Percentiles rank a stretch among this genome's conserved stretches.
phyloP scores from a whole-genome alignment of 2,888 invertebrate genomes.

The Cecidostiba fungosa region DNA sequence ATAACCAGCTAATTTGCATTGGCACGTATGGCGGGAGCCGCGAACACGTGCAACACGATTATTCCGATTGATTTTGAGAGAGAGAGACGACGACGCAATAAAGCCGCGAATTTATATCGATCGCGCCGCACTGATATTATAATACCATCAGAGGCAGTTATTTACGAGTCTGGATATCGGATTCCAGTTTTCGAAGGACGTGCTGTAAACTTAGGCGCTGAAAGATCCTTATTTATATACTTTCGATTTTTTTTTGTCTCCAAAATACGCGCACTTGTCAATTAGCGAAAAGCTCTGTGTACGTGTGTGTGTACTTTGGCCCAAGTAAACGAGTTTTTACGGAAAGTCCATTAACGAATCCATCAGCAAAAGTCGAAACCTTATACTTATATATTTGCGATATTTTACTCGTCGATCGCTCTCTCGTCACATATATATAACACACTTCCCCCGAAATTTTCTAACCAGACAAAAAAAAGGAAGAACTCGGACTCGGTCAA shows the following conservation, averaged over 20 bases:
- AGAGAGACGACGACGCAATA: background rate
- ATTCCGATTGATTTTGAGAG: slow-evolving; percentile 13
- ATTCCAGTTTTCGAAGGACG: slow-evolving; percentile 4
- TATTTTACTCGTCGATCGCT: too few relatives aligned
- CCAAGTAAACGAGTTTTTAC: background rate
- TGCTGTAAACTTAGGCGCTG: background rate
- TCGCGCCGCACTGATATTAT: background rate
- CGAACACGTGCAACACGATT: slow-evolving; percentile 4
- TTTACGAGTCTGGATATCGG: background rate
- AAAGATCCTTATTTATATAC: background rate
- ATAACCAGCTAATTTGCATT: slow-evolving; percentile 11
- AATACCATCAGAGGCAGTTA: background rate
- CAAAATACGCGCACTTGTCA: too few relatives aligned
- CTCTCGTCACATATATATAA: background rate
- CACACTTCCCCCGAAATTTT: background rate
- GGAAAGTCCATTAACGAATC: background rate
- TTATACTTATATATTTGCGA: too few relatives aligned
- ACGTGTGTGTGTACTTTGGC: background rate
- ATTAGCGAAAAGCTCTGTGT: background rate
- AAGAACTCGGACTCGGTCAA: background rate
- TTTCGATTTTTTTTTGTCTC: background rate
- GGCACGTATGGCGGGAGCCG: background rate
- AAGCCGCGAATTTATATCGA: slow-evolving; percentile 2
- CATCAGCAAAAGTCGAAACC: background rate
- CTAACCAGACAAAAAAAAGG: background rate